Base-by-base conservation (phyloP, 2,797 vertebrate genomes). In the Acanthurus lineatus region DNA sequence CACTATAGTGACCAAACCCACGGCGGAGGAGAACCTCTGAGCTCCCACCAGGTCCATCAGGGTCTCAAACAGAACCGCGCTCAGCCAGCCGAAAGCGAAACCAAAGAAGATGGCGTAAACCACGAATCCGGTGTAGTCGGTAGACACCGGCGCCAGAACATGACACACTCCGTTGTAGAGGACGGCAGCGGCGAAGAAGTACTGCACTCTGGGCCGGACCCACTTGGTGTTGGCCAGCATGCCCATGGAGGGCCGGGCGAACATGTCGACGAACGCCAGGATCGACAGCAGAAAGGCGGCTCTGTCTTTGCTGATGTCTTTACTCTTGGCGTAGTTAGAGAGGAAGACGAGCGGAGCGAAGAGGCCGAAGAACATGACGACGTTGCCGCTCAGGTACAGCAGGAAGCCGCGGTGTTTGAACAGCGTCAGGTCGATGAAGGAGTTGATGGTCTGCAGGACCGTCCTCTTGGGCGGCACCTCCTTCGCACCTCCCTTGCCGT, bases 161-260 rank as follows among this genome's bases (percentile, higher is more conserved):
- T 99, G 98, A 73, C 98, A 99, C 28, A 97, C 82, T 0, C 97
- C 98, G 0, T 99, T 99, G 82, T 96, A 96, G 69, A 98, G 60
- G n/a, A 99, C 74, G 0, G 98, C 94, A 0, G 94, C 93, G 0
- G 97, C 97, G 0, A 99, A 99, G 92, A 96, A 99, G 90, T 97
- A 99, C 86, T 99, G 98, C 12, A 99, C 19, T 44, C 96, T 92
- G 9, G 98, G 98, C 2, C 98, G 96, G 71, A 99, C 85, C 97
- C 96, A 97, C 82, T 92, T 96, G 14, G 97, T 98, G 91, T 99
- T 99, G 42, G 98, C 98, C 69, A 99, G 76, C 38, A 99, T 92
- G 64, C 98, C 98, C 97, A 99, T 99, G 17, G 97, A 97, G 19
- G 98, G 98, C 38, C 98, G 96, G 19, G 98, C 98, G 9, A 99